Evolutionary conservation across 2,113 vertebrate genomes (phyloP).

Genomic region (Casuarius casuarius): DNA sequence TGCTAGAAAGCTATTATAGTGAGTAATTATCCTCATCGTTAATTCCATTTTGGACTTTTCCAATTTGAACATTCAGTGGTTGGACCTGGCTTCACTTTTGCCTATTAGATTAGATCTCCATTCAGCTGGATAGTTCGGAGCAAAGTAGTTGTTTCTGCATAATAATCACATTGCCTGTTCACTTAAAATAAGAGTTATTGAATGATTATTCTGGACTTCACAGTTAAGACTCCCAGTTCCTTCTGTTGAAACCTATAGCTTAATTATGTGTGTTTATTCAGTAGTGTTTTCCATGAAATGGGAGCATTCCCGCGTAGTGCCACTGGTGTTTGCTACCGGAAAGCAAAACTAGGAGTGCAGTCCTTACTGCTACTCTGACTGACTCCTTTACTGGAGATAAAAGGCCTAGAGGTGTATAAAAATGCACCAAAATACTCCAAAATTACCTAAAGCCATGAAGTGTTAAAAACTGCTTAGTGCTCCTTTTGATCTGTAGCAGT

Average conservation of each 20-base stretch:
- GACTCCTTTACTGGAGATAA: not conserved
- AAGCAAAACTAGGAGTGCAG: not conserved
- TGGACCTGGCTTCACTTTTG: not conserved
- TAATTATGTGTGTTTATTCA: not conserved
- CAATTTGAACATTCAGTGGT: not conserved
- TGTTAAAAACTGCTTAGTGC: not conserved
- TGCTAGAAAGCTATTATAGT: not conserved
- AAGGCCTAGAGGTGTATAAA: not conserved
- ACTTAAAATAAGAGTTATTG: not conserved
- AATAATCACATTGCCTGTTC: not conserved
- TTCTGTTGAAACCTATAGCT: not conserved
- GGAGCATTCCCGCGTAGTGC: not conserved
- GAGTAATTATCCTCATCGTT: not conserved
- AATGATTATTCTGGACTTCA: not conserved
- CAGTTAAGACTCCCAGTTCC: not conserved
- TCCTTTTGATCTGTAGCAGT: not conserved
- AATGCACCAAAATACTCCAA: too few relatives aligned
- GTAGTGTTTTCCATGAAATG: not conserved
- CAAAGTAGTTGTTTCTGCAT: not conserved
- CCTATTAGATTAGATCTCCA: not conserved
- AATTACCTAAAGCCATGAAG: not conserved
- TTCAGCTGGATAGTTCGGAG: not conserved
- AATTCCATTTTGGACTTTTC: conserved; percentile 23
- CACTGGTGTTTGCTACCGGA: rapidly evolving
- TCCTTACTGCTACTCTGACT: rapidly evolving